Conservation (phyloP, 2,113 vertebrate genomes). For the Coreoperca whiteheadi region DNA sequence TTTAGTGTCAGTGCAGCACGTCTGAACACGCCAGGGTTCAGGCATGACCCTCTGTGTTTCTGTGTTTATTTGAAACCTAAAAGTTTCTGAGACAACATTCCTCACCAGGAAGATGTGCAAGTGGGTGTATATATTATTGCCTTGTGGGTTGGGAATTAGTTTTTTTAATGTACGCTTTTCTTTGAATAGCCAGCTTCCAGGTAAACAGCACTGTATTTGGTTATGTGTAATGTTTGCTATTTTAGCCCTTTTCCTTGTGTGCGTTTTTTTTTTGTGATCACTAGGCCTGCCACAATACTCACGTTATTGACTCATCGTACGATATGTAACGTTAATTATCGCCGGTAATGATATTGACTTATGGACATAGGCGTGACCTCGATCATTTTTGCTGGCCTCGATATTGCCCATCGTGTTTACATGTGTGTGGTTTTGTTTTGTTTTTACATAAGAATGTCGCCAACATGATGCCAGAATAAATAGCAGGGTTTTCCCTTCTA, state of each 20-base stretch:
- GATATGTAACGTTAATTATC: no score
- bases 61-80: slow-evolving; percentile 20
- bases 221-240: neutral
- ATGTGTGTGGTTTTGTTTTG: no score
- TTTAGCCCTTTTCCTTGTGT: neutral
- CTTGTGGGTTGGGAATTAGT: neutral
- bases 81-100: slow-evolving; percentile 33
- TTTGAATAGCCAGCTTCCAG: neutral
- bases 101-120: neutral
- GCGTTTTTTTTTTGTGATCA: no score
- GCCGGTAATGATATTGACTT: no score
- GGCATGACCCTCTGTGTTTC: slow-evolving; percentile 19
- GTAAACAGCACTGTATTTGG: neutral
- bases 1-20: slow-evolving; percentile 32
- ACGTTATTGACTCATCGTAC: no score
- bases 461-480: no score
- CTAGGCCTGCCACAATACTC: no score
- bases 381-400: no score
- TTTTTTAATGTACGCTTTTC: neutral
- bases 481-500: no score
- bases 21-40: slow-evolving; percentile 63
- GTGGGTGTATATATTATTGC: neutral
- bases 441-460: no score
- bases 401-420: no score
- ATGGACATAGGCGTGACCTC: no score